Evolutionary conservation across 2,797 vertebrate species (phyloP).

Genomic region (Gambusia yucatana): DNA sequence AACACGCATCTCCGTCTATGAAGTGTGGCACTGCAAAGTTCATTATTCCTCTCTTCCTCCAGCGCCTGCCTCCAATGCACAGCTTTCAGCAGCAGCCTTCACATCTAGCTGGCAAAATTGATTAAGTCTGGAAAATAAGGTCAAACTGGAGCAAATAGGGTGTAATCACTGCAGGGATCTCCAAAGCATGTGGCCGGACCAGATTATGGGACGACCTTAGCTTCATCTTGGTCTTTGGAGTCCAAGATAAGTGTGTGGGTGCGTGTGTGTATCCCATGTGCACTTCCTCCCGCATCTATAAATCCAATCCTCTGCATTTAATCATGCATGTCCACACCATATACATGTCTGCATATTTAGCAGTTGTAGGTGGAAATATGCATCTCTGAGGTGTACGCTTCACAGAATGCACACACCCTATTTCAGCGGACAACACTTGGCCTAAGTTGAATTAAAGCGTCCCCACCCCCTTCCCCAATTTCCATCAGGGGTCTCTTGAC

Average conservation of each 20-base stretch:
- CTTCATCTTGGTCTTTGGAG: slow-evolving; percentile 59
- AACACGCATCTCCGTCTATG: slow-evolving; percentile 63
- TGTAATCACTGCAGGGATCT: slow-evolving; percentile 77
- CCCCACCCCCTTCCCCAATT: slow-evolving; percentile 69
- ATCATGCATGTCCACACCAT: slow-evolving; percentile 38
- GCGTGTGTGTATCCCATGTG: slow-evolving; percentile 12
- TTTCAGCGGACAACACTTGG: slow-evolving; percentile 43
- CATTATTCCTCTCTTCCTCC: slow-evolving; percentile 55
- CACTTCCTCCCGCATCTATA: neutral
- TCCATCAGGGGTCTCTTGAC: slow-evolving; percentile 76
- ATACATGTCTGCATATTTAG: slow-evolving; percentile 45
- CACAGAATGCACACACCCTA: slow-evolving; percentile 31
- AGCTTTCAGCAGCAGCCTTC: slow-evolving; percentile 59
- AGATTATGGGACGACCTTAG: slow-evolving; percentile 67
- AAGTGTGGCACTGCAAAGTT: slow-evolving; percentile 40
- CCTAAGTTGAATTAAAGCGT: slow-evolving; percentile 72
- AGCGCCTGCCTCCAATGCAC: slow-evolving; percentile 46
- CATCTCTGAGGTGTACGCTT: slow-evolving; percentile 25
- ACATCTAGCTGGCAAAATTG: slow-evolving; percentile 75
- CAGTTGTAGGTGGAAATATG: slow-evolving; percentile 23
- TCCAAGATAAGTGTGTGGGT: slow-evolving; percentile 42
- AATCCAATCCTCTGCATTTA: slow-evolving; percentile 35
- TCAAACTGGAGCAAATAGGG: slow-evolving; percentile 45
- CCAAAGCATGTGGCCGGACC: slow-evolving; percentile 65
- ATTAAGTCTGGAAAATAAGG: slow-evolving; percentile 76